Evolutionary conservation across 2,888 invertebrate genomes (phyloP).

Genomic region (Taenaris catops): DNA sequence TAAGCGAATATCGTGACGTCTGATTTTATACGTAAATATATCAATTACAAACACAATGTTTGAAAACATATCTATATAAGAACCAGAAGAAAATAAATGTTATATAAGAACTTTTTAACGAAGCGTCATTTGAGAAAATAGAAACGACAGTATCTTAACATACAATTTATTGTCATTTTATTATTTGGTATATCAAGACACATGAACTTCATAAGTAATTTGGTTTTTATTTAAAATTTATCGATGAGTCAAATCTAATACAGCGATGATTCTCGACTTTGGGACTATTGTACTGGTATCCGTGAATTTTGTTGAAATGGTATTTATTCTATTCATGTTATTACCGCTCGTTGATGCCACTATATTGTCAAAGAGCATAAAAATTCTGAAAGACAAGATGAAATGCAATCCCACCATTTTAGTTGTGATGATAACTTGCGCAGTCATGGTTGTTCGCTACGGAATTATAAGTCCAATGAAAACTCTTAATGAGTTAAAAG

Average conservation of each 20-base stretch:
- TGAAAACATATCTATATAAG: too few relatives aligned
- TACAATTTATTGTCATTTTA: too few relatives aligned
- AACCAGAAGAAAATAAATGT: too few relatives aligned
- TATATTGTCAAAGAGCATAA: slow-evolving; percentile 37
- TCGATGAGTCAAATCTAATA: background rate
- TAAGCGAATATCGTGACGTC: too few relatives aligned
- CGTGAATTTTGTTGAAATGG: slow-evolving; percentile 44
- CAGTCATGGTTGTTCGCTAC: slow-evolving; percentile 27
- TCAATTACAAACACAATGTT: too few relatives aligned
- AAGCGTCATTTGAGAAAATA: too few relatives aligned
- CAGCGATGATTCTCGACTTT: slow-evolving; percentile 14
- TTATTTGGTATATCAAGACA: too few relatives aligned
- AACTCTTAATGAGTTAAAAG: slow-evolving; percentile 32
- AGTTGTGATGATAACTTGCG: slow-evolving; percentile 10
- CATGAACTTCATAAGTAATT: too few relatives aligned
- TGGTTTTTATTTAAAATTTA: background rate
- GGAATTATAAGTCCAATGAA: slow-evolving; percentile 46
- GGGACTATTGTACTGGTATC: slow-evolving; percentile 17
- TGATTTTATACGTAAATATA: too few relatives aligned
- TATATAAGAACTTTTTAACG: too few relatives aligned
- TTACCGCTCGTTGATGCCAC: slow-evolving; percentile 41
- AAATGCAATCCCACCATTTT: slow-evolving; percentile 15
- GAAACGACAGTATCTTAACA: too few relatives aligned
- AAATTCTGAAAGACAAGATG: slow-evolving; percentile 22
- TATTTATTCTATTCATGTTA: slow-evolving; percentile 39